Base-by-base conservation (phyloP, 2,113 vertebrate species). In the Cyphomyrus discorhynchus region DNA sequence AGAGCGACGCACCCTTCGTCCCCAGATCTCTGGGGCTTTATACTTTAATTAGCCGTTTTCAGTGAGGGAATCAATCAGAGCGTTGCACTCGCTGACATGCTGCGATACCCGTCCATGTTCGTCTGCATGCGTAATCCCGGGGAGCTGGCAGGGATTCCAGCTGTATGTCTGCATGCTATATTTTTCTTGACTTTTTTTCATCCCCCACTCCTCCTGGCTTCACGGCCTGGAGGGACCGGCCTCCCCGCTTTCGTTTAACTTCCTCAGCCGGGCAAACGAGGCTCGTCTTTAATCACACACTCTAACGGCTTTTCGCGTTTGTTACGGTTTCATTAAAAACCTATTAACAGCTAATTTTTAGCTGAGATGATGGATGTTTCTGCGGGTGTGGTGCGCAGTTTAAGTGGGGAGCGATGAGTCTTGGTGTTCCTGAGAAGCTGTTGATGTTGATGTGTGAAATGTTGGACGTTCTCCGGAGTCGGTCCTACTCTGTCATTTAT, bases 251-350 rank as follows among this genome's bases (percentile, higher is more conserved):
- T 47, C 19, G 6, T 83, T n/a, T 3, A 47, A 15, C 35, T 88
- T 31, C 47, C 52, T 91, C 74, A 88, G 58, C 90, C 90, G 70
- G 89, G 89, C 93, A 93, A 94, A 92, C 80, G 84, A 91, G 91
- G 89, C 86, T 77, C 88, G 89, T 93, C 93, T 95, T 95, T 94
- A 94, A 95, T 95, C 35, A 39, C 35, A 39, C 94, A 42, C 50
- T 62, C 77, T 94, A 93, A 94, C 92, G 92, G 90, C 91, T 94
- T 93, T 94, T 91, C 93, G 89, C 92, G 93, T 94, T 94, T 93
- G 91, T 95, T 93, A 91, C 93, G 86, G 91, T 94, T 95, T 95
- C 93, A 95, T 95, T 95, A 94, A 95, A 95, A 95, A 92, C 88
- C 92, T 92, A 94, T 95, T 93, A 93, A 92, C 89, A 89, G 91